Evolutionary conservation across 1,140 invertebrate species (phyloP).

Genomic region (Ceratosolen fusciceps): DNA sequence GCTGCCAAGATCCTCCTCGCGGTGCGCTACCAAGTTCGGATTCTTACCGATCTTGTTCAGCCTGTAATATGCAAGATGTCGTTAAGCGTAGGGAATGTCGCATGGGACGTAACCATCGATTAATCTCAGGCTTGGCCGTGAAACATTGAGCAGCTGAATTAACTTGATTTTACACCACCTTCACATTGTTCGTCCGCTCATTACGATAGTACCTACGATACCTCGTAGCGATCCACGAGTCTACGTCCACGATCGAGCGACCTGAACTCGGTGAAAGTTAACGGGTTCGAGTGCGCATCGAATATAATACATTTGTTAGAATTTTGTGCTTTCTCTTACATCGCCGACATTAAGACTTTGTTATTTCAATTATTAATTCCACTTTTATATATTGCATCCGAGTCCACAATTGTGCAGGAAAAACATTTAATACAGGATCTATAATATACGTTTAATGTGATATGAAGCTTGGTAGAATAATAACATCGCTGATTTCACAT

Average conservation of each 20-base stretch:
- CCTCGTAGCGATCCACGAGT: no score
- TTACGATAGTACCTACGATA: neutral
- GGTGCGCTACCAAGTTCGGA: conserved; percentile 93
- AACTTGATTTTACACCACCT: conserved; percentile 43
- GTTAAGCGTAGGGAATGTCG: conserved; percentile 72
- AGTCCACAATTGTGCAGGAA: conserved; percentile 38
- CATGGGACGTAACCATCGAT: conserved; percentile 66
- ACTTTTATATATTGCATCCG: conserved; percentile 38
- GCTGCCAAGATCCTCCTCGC: conserved; percentile 88
- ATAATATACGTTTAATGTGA: conserved; percentile 7
- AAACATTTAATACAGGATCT: conserved; percentile 15
- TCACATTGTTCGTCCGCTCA: neutral
- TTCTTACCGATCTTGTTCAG: conserved; percentile 99
- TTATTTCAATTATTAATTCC: conserved; percentile 15
- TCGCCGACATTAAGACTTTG: conserved; percentile 14
- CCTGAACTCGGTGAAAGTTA: neutral
- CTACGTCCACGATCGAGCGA: neutral
- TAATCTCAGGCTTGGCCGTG: conserved; percentile 65
- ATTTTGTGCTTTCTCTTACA: conserved; percentile 9
- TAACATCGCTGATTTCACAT: neutral
- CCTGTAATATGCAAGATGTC: conserved; percentile 71
- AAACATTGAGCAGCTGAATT: conserved; percentile 62
- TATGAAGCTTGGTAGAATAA: neutral
- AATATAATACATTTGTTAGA: conserved; percentile 43
- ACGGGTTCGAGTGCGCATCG: conserved; percentile 43